Evolutionary conservation across 1,140 invertebrate species (phyloP).

Genomic region (Epicauta chinensis): DNA sequence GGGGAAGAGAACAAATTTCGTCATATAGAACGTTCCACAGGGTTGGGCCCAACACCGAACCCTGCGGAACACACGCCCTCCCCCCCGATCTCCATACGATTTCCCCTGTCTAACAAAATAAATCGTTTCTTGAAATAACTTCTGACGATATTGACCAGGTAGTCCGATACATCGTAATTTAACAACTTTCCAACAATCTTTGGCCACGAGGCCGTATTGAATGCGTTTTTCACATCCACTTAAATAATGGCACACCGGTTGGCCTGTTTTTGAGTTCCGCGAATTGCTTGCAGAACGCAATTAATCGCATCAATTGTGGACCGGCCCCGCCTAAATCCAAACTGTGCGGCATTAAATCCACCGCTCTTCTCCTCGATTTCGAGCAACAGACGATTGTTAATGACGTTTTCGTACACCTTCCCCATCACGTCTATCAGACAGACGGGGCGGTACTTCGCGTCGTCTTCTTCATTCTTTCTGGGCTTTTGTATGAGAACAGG

Average conservation of each 20-base stretch:
- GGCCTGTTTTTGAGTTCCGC: no score
- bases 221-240: conserved; percentile 27
- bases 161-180: conserved; percentile 10
- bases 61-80: conserved; percentile 40
- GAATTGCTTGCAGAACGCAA: no score
- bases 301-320: not conserved
- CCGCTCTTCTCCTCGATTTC: not conserved
- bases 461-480: no score
- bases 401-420: conserved; percentile 1
- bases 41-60: conserved; percentile 41
- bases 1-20: no score
- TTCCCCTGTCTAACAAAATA: not conserved
- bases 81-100: no score
- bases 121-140: conserved; percentile 17
- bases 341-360: not conserved
- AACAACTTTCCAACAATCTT: conserved; percentile 16
- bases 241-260: conserved; percentile 3
- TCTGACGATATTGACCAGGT: conserved; percentile 16
- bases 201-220: conserved; percentile 26
- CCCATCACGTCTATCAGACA: conserved; percentile 1
- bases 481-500: no score
- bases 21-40: no score
- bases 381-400: not conserved
- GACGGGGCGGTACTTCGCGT: not conserved
- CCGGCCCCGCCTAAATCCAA: conserved; percentile 5